These are phyloP conservation scores for Catonia carolina DNA, from an alignment of 2,888 invertebrate species.

Conservation along the genomic window DNA sequence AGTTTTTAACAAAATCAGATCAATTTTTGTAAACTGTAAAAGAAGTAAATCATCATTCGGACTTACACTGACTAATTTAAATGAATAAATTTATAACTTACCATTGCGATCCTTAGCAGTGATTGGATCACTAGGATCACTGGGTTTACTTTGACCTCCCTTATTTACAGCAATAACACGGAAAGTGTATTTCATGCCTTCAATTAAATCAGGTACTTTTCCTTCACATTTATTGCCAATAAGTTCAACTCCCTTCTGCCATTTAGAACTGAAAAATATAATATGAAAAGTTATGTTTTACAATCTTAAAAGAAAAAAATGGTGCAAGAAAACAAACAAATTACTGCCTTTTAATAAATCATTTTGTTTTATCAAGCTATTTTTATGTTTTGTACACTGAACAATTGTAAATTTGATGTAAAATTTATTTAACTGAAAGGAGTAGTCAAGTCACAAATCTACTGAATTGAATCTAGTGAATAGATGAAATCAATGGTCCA, in stretches of 20 bases:
- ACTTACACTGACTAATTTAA: no score
- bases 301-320: slow-evolving; percentile 7
- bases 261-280: slow-evolving; percentile 64
- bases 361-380: not conserved
- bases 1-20: no score
- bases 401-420: no score
- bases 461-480: no score
- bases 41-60: no score
- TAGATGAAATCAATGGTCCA: no score
- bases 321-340: not conserved
- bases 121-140: slow-evolving; percentile 70
- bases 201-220: slow-evolving; percentile 80
- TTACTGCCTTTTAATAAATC: not conserved
- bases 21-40: no score
- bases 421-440: no score
- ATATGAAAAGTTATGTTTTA: not conserved
- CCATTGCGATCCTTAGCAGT: slow-evolving; percentile 80
- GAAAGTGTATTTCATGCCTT: slow-evolving; percentile 94
- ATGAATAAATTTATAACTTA: no score
- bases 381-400: no score
- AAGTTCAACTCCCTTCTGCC: slow-evolving; percentile 85
- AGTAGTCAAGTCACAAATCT: no score
- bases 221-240: slow-evolving; percentile 82
- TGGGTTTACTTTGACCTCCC: slow-evolving; percentile 84
- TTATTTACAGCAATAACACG: slow-evolving; percentile 91